A percentile compares a stretch with the other conserved stretches of the same genome.
phyloP scores from a whole-genome alignment of 2,888 invertebrate genomes.

The Belgica antarctica region DNA sequence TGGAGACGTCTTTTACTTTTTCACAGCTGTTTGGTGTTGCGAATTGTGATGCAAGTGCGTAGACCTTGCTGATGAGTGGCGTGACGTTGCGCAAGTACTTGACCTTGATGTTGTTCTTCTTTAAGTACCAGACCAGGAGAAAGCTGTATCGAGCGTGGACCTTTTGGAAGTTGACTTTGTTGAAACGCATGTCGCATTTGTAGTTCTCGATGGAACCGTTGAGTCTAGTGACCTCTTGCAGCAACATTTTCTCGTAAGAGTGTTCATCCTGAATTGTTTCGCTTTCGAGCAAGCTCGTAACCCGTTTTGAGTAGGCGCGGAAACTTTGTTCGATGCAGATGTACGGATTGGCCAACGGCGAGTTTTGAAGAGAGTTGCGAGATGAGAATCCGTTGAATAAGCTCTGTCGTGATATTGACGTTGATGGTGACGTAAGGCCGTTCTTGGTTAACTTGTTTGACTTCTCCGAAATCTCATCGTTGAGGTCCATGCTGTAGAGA shows the following conservation, averaged over 20 bases:
- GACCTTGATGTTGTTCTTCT: constrained; percentile 52
- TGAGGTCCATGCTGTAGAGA: constrained; percentile 40
- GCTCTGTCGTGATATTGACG: constrained; percentile 42
- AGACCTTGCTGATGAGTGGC: constrained; percentile 28
- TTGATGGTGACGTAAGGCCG: constrained; percentile 25
- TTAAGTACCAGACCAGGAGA: constrained; percentile 62
- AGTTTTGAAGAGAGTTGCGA: constrained; percentile 46
- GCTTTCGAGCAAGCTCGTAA: constrained; percentile 52
- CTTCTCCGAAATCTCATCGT: constrained; percentile 14
- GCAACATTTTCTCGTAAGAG: constrained; percentile 61
- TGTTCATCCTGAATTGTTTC: constrained; percentile 59
- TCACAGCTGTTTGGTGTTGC: background rate
- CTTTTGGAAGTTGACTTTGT: constrained; percentile 63
- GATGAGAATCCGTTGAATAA: constrained; percentile 45
- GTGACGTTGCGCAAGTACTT: constrained; percentile 35
- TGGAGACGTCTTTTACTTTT: background rate
- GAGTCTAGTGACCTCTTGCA: constrained; percentile 66
- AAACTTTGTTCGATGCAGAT: constrained; percentile 62
- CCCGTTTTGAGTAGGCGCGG: constrained; percentile 68
- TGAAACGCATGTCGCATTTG: constrained; percentile 66
- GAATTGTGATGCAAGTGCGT: background rate
- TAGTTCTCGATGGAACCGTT: constrained; percentile 68
- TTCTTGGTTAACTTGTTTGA: background rate
- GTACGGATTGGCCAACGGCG: constrained; percentile 51
- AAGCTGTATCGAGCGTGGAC: constrained; percentile 66